Evolutionary conservation across 2,888 invertebrate species (phyloP).

Genomic region (Hirtodrosophila duncani): DNA sequence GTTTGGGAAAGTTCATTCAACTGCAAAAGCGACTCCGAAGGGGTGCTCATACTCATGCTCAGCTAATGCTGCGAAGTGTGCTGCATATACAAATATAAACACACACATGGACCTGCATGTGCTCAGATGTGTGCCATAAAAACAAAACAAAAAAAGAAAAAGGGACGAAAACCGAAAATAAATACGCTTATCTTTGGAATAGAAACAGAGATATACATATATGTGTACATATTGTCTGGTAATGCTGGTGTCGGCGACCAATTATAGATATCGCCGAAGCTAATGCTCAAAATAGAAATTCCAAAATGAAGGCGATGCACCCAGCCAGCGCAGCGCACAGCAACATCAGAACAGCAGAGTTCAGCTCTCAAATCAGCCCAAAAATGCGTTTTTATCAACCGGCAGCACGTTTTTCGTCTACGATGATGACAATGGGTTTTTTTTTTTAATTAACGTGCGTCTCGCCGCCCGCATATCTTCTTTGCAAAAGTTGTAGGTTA

Average conservation of each 20-base stretch:
- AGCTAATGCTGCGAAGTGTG: not conserved
- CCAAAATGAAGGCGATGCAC: slow-evolving; percentile 41
- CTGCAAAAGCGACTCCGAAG: too few relatives aligned
- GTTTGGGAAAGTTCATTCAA: slow-evolving; percentile 56
- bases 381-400: slow-evolving; percentile 50
- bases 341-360: slow-evolving; percentile 14
- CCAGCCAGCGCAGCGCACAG: slow-evolving; percentile 1
- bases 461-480: slow-evolving; percentile 35
- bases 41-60: too few relatives aligned
- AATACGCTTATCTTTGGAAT: slow-evolving; percentile 1
- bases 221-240: slow-evolving; percentile 3
- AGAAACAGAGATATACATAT: slow-evolving; percentile 1
- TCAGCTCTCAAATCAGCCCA: too few relatives aligned
- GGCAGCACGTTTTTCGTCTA: slow-evolving; percentile 2
- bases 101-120: slow-evolving; percentile 1
- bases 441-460: too few relatives aligned
- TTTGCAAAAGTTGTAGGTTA: slow-evolving; percentile 9
- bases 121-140: not conserved
- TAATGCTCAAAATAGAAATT: slow-evolving; percentile 60
- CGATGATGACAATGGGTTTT: too few relatives aligned
- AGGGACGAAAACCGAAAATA: slow-evolving; percentile 13
- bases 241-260: slow-evolving; percentile 38
- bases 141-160: slow-evolving; percentile 5
- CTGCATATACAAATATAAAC: not conserved
- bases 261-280: slow-evolving; percentile 28